These are phyloP conservation scores for Azorinus chamasolen DNA, from an alignment of 2,888 invertebrate species.

Conservation along the genomic window DNA sequence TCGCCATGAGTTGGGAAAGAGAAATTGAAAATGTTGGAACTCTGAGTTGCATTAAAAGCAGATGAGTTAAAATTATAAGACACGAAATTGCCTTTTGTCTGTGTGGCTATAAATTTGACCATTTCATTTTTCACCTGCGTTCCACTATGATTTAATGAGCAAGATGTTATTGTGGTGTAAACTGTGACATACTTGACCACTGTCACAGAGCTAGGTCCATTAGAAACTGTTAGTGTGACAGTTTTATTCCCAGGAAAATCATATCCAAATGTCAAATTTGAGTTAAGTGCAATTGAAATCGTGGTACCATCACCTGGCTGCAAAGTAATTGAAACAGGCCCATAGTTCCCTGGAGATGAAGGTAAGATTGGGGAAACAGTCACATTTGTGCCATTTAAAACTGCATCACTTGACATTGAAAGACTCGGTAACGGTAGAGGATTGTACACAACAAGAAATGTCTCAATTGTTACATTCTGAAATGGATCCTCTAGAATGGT, in stretches of 20 bases:
- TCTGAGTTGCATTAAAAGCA: constrained; percentile 42
- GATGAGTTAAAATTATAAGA: constrained; percentile 48
- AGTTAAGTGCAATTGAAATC: constrained; percentile 6
- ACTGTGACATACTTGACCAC: constrained; percentile 39
- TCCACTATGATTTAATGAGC: constrained; percentile 42
- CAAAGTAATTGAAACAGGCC: constrained; percentile 45
- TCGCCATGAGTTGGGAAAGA: constrained; percentile 38
- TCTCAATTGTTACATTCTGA: not conserved
- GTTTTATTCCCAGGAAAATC: constrained; percentile 46
- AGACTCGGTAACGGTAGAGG: constrained; percentile 35
- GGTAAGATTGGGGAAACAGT: constrained; percentile 36
- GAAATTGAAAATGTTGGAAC: constrained; percentile 20
- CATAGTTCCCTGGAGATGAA: constrained; percentile 46
- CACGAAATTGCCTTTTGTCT: constrained; percentile 48
- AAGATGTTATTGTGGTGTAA: constrained; percentile 47
- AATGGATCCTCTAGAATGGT: constrained; percentile 40
- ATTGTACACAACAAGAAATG: constrained; percentile 46
- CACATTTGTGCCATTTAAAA: constrained; percentile 8
- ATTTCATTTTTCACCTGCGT: constrained; percentile 33
- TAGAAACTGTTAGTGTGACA: constrained; percentile 53
- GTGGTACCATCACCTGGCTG: constrained; percentile 58
- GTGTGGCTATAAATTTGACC: constrained; percentile 43
- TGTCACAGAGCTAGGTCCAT: constrained; percentile 48
- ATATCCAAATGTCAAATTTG: constrained; percentile 43
- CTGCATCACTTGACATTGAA: constrained; percentile 14